A percentile compares a stretch with the other conserved stretches of the same genome.
Conservation (phyloP, 2,888 invertebrate species). For the Melieria omissa region DNA sequence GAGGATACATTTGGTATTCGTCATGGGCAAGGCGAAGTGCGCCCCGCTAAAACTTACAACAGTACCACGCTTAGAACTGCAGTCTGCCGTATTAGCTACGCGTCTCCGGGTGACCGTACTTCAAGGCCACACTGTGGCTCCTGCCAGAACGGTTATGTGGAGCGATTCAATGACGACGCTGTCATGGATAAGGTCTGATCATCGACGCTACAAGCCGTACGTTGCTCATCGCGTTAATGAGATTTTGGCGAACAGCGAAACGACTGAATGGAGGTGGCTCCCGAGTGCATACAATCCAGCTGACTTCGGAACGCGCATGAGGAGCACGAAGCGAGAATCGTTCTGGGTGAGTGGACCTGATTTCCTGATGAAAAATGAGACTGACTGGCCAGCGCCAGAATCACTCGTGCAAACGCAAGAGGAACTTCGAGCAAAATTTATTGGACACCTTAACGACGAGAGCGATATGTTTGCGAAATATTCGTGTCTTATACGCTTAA, state of each 20-base stretch:
- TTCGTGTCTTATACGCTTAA: slow-evolving; percentile 26
- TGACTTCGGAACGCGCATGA: slow-evolving; percentile 24
- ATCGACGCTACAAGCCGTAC: slow-evolving; percentile 41
- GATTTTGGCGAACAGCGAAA: slow-evolving; percentile 6
- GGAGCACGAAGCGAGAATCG: slow-evolving; percentile 5
- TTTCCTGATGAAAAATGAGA: slow-evolving; percentile 14
- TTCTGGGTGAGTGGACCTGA: slow-evolving; percentile 21
- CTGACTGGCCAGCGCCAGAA: slow-evolving; percentile 13
- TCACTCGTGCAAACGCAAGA: slow-evolving; percentile 18
- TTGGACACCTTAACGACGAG: background rate
- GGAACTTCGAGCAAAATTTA: slow-evolving; percentile 1
- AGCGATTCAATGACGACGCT: slow-evolving; percentile 35
- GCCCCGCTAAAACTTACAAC: slow-evolving; percentile 26
- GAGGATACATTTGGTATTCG: background rate
- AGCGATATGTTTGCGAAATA: slow-evolving; percentile 28
- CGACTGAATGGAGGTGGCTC: slow-evolving; percentile 19
- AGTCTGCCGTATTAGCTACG: slow-evolving; percentile 28
- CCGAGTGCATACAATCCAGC: slow-evolving; percentile 25
- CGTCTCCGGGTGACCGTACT: slow-evolving; percentile 18
- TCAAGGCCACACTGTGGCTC: slow-evolving; percentile 14
- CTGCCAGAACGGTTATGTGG: slow-evolving; percentile 18
- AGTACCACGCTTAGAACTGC: slow-evolving; percentile 32
- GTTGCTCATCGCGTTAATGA: slow-evolving; percentile 39
- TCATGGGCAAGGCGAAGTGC: slow-evolving; percentile 28
- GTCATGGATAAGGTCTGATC: slow-evolving; percentile 29